phyloP scores from a whole-genome alignment of 2,797 vertebrate genomes.

The Gouania willdenowi region DNA sequence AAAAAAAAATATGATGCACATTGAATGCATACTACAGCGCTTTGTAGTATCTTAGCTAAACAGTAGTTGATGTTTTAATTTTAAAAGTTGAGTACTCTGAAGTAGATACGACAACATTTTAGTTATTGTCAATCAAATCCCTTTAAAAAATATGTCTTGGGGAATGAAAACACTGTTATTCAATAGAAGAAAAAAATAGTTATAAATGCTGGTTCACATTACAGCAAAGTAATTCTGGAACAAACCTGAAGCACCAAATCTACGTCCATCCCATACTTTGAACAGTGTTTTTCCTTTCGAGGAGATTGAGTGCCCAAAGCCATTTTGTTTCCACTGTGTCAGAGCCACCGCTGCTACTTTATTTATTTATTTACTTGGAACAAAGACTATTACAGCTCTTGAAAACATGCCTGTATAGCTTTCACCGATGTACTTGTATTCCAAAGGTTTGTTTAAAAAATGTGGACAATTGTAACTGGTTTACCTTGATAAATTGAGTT shows the following conservation, averaged over 20 bases:
- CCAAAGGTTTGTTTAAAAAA: constrained; percentile 1
- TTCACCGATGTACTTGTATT: background rate
- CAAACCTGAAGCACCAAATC: constrained; percentile 40
- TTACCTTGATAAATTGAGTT: too few relatives aligned
- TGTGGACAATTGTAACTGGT: too few relatives aligned
- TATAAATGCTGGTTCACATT: constrained; percentile 13
- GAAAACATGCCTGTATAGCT: background rate
- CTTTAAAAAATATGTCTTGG: too few relatives aligned
- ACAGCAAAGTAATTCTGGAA: constrained; percentile 33
- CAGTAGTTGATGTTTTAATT: too few relatives aligned
- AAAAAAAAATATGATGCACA: too few relatives aligned
- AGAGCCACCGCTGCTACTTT: constrained; percentile 1
- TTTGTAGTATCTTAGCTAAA: too few relatives aligned
- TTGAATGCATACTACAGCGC: too few relatives aligned
- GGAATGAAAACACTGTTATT: constrained; percentile 21
- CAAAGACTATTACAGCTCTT: background rate
- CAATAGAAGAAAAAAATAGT: too few relatives aligned
- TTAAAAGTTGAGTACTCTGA: too few relatives aligned
- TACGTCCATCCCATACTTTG: constrained; percentile 41
- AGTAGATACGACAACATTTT: too few relatives aligned
- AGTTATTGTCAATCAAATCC: too few relatives aligned
- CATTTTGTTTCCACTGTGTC: constrained; percentile 39
- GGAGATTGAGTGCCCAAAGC: constrained; percentile 29
- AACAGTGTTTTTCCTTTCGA: constrained; percentile 17
- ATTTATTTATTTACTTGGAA: constrained; percentile 10